Evolutionary conservation across 1,140 invertebrate genomes (phyloP).

Genomic region (Ctenoplectra terminalis): DNA sequence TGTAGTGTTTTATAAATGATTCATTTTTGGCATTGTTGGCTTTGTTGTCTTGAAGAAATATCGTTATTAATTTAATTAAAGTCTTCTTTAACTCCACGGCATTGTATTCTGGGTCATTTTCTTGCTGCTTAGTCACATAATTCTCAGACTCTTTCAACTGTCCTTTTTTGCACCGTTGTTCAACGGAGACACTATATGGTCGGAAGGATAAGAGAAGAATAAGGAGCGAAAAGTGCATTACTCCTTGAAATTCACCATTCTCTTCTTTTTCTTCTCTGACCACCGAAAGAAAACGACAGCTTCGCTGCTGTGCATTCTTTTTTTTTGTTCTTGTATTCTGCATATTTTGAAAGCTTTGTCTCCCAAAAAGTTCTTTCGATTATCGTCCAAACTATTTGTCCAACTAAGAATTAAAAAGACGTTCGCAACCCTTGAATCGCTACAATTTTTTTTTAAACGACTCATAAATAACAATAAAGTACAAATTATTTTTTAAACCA

Average conservation of each 20-base stretch:
- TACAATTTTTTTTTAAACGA: too few species aligned
- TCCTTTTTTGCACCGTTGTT: not conserved
- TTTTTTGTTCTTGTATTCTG: too few species aligned
- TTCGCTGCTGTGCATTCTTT: not conserved
- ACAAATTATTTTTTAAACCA: too few species aligned
- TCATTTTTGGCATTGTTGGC: too few species aligned
- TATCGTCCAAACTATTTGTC: too few species aligned
- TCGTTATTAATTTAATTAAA: not conserved
- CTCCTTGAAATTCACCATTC: not conserved
- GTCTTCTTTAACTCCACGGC: not conserved
- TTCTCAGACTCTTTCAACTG: not conserved
- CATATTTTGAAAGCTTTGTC: too few species aligned
- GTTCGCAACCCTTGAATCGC: too few species aligned
- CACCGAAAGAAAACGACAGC: not conserved
- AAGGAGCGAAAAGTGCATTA: not conserved
- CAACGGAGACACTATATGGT: not conserved
- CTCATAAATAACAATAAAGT: too few species aligned
- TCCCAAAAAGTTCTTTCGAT: too few species aligned
- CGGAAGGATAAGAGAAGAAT: conserved; percentile 9
- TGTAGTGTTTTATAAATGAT: too few species aligned
- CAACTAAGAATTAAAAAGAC: too few species aligned
- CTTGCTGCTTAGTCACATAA: not conserved
- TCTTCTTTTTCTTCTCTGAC: not conserved
- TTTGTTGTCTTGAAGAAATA: too few species aligned
- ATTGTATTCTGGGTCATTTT: not conserved